These are phyloP conservation scores for Tenthredo mesomela DNA, from an alignment of 2,888 invertebrate genomes.

Conservation along the genomic window DNA sequence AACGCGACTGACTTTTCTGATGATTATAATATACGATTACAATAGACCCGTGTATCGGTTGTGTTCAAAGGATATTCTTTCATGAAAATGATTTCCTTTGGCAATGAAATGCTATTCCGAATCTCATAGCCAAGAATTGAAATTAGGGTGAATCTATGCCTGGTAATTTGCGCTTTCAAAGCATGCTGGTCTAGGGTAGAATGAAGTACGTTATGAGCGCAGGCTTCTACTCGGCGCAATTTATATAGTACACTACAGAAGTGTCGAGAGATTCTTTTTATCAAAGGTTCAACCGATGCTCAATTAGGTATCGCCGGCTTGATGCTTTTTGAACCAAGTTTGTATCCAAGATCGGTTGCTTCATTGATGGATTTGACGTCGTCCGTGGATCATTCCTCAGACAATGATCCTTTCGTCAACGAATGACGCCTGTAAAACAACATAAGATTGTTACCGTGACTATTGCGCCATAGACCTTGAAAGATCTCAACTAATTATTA, in stretches of 20 bases:
- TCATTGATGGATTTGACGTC: slow-evolving; percentile 43
- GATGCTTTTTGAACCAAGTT: slow-evolving; percentile 47
- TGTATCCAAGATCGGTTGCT: slow-evolving; percentile 50
- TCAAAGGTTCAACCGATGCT: slow-evolving; percentile 46
- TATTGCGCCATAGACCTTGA: slow-evolving; percentile 13
- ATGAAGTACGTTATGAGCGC: slow-evolving; percentile 2
- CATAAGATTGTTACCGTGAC: slow-evolving; percentile 50
- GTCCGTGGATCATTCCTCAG: slow-evolving; percentile 50
- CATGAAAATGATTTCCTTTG: not conserved
- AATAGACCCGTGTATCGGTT: not conserved
- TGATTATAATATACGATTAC: not conserved
- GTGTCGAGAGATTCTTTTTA: slow-evolving; percentile 39
- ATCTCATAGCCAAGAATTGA: not conserved
- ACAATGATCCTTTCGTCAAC: slow-evolving; percentile 53
- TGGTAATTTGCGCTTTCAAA: not conserved
- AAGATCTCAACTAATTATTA: slow-evolving; percentile 25
- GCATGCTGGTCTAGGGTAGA: not conserved
- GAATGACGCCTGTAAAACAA: slow-evolving; percentile 53
- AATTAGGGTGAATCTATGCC: not conserved
- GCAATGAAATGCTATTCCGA: not conserved
- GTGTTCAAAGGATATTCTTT: not conserved
- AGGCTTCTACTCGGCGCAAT: slow-evolving; percentile 33
- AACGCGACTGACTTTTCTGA: not conserved
- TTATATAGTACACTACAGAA: slow-evolving; percentile 27
- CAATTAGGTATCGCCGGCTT: slow-evolving; percentile 46